These are phyloP conservation scores for Corynorhinus townsendii DNA, from an alignment of 2,113 vertebrate species.

Conservation along the genomic window DNA sequence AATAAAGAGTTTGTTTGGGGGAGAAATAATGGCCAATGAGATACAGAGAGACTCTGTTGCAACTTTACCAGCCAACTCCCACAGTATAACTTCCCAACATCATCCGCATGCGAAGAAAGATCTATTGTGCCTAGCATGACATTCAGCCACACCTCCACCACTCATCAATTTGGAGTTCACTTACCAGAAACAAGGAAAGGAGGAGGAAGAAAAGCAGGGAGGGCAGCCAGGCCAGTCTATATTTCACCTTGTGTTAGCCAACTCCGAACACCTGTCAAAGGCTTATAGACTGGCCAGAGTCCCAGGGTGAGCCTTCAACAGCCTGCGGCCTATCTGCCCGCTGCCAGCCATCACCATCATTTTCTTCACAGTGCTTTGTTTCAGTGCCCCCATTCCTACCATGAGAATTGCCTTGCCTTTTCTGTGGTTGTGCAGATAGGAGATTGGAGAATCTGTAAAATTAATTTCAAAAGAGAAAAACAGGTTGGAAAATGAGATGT, in stretches of 20 bases:
- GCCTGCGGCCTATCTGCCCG: background rate
- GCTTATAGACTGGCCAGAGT: background rate
- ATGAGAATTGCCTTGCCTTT: background rate
- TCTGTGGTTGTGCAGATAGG: background rate
- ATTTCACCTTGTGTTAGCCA: background rate
- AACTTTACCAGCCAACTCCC: background rate
- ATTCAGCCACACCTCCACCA: background rate
- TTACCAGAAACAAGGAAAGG: background rate
- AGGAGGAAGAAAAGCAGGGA: background rate
- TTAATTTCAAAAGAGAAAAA: constrained; percentile 36
- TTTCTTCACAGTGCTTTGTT: background rate
- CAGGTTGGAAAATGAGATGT: background rate
- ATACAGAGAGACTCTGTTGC: background rate
- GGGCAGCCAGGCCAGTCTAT: background rate
- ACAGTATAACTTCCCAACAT: background rate
- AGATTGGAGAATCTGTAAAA: background rate
- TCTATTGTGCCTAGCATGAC: background rate
- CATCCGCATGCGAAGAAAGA: background rate
- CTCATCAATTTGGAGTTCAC: background rate
- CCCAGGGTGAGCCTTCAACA: background rate
- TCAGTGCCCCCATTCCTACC: background rate
- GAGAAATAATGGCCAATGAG: background rate
- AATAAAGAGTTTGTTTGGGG: background rate
- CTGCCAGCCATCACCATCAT: background rate
- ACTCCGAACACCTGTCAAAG: background rate